These are phyloP conservation scores for Melanotus villosus DNA, from an alignment of 2,888 invertebrate genomes.

Conservation along the genomic window DNA sequence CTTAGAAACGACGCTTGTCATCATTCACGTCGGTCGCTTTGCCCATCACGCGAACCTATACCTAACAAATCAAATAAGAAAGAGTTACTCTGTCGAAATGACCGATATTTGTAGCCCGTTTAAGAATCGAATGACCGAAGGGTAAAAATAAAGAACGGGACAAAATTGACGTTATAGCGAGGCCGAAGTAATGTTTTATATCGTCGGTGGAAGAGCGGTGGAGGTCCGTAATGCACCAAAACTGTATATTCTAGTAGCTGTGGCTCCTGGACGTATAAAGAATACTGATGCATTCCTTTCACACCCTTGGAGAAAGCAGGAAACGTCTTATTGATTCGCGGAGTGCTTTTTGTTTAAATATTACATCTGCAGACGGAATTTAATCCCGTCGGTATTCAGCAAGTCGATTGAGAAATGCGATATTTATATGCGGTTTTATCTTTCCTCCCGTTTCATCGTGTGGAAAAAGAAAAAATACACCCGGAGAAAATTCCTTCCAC, in stretches of 20 bases:
- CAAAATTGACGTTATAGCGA: slow-evolving; percentile 21
- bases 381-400: slow-evolving; percentile 61
- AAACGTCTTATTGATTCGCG: slow-evolving; percentile 62
- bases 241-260: slow-evolving; percentile 52
- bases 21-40: slow-evolving; percentile 9
- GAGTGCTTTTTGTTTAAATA: slow-evolving; percentile 64
- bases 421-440: slow-evolving; percentile 45
- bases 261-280: slow-evolving; percentile 49
- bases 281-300: slow-evolving; percentile 54
- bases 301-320: slow-evolving; percentile 48
- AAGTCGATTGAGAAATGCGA: slow-evolving; percentile 55
- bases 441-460: slow-evolving; percentile 37
- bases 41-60: neutral
- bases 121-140: neutral
- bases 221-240: slow-evolving; percentile 52
- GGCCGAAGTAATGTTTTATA: slow-evolving; percentile 27
- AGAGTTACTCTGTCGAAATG: neutral
- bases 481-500: slow-evolving; percentile 28
- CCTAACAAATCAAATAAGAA: slow-evolving; percentile 4
- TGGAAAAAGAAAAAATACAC: slow-evolving; percentile 35
- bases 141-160: slow-evolving; percentile 19
- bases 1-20: neutral
- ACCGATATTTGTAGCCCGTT: neutral
- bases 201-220: slow-evolving; percentile 37
- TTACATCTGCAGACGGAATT: slow-evolving; percentile 63